Evolutionary conservation across 37 sponge, comb jelly and placozoan genomes (phyloP), one percentile per base, ranked within the genome.

Genomic region (Petrosia ficiformis): DNA sequence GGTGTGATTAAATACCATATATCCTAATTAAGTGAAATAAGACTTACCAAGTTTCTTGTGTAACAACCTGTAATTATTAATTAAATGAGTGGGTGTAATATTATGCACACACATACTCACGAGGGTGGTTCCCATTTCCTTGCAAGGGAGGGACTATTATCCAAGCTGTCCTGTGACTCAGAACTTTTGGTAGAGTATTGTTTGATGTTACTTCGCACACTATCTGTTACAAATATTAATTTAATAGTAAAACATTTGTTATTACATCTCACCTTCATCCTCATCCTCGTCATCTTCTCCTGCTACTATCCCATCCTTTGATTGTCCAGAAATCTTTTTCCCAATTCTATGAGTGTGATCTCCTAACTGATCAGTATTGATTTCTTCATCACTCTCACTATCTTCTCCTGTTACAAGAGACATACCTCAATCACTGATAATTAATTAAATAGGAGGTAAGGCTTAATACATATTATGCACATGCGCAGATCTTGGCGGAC

Each of bases 201-300:
- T n/a, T n/a, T 48, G 54, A 48, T 48, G 14, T 14, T 48, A 14
- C 14, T 19, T 14, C 8, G 54, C 8, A 48, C 54, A 19, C 8
- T 48, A 8, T 19, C 8, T 48, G 54, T 48, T 14, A 19, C 8
- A 8, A 48, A 48, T 19, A 48, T 48, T 48, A 48, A 48, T 48
- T 8, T 19, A 19, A 48, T 48, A 19, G 8, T 48, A 48, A 19
- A 48, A 48, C 8, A 48, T 19, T 48, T 19, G 14, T 19, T 14
- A 48, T 19, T 48, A 14, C 14, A 14, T 48, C 54, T 48, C n/a
- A 48, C 54, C 41, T 71, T 16, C 39, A 11, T 80, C 77, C 11
- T 90, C 90, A 57, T 84, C 90, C 25, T 83, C 85, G 54, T 84
- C 86, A 0, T 80, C 90, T 75, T 90, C 90, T 56, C 90, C 90